Evolutionary conservation across 2,888 invertebrate genomes (phyloP).

Genomic region (Deilephila elpenor): DNA sequence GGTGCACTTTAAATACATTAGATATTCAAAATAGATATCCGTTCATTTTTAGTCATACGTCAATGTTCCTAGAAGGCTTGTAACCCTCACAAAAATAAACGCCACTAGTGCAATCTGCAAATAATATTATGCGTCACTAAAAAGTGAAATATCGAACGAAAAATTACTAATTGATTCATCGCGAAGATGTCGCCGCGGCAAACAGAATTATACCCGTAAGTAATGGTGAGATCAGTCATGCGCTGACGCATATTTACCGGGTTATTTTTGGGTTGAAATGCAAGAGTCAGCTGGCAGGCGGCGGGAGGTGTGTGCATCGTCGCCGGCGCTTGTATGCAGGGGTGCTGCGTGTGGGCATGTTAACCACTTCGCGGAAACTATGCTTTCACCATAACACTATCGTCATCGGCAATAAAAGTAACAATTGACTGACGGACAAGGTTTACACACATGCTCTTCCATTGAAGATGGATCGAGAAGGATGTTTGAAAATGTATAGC

Average conservation of each 20-base stretch:
- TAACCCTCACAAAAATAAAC: neutral
- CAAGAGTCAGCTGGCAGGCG: slow-evolving; percentile 53
- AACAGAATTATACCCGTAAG: slow-evolving; percentile 53
- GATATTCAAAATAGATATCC: neutral
- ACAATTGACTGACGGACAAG: too few species aligned
- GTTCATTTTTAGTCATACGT: neutral
- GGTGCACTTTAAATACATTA: neutral
- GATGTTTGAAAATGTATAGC: too few species aligned
- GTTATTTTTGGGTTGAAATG: slow-evolving; percentile 60
- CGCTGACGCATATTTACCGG: slow-evolving; percentile 61
- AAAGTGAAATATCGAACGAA: slow-evolving; percentile 12
- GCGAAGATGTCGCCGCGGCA: slow-evolving; percentile 45
- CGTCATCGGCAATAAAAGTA: too few species aligned
- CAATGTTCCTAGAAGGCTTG: neutral
- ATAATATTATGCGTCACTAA: slow-evolving; percentile 27
- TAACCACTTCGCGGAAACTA: slow-evolving; percentile 28
- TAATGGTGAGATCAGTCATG: slow-evolving; percentile 56
- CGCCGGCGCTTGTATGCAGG: slow-evolving; percentile 32
- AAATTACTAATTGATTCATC: slow-evolving; percentile 53
- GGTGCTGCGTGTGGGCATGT: slow-evolving; percentile 34
- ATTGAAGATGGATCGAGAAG: too few species aligned
- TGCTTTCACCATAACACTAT: neutral
- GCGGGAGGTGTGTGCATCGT: slow-evolving; percentile 28
- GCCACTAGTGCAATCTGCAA: slow-evolving; percentile 8
- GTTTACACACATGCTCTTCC: too few species aligned